Evolutionary conservation across 2,113 vertebrate genomes (phyloP), one percentile per base, ranked within the genome.

Genomic region (Channa argus): DNA sequence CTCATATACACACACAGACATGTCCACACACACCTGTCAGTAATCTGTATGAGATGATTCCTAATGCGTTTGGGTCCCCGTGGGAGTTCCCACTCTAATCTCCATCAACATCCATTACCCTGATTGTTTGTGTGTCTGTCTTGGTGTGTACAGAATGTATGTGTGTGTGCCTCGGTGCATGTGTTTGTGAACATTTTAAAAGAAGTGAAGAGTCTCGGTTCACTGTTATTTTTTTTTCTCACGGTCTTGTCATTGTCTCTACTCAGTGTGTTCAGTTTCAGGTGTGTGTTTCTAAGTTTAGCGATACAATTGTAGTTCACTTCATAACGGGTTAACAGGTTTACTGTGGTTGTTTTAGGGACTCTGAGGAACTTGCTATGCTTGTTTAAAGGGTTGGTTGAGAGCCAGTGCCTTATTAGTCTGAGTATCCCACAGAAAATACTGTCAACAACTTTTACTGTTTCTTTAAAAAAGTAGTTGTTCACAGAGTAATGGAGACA

Each of bases 61-160:
- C 86, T 88, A 91, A 92, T 92, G 89, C 89, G 59, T 91, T 91
- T 89, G 80, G 69, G 80, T 70, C 87, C 90, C 86, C 5, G 50
- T 81, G 91, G 91, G 91, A 92, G 85, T 90, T 86, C 87, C 90
- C 86, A 88, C 91, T 91, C 91, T 90, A 91, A 92, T 92, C 89
- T 89, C 88, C 90, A 92, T 91, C 91, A 93, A 89, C 90, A 90
- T 90, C 90, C 92, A 93, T 93, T 93, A 91, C 78, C 80, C 74
- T 89, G 92, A 92, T 92, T 89, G 89, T 91, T 52, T 85, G 88
- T 90, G 80, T 88, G 82, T 74, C 8, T 72, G 63, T 72, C 3
- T 77, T 39, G 60, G 52, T 58, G 63, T 55, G 75, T 76, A 56
- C 54, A 56, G 77, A 55, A 75, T 71, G 60, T 75, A 60, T 50